Base-by-base conservation (phyloP, 2,113 vertebrate species). In the Prionailurus viverrinus region DNA sequence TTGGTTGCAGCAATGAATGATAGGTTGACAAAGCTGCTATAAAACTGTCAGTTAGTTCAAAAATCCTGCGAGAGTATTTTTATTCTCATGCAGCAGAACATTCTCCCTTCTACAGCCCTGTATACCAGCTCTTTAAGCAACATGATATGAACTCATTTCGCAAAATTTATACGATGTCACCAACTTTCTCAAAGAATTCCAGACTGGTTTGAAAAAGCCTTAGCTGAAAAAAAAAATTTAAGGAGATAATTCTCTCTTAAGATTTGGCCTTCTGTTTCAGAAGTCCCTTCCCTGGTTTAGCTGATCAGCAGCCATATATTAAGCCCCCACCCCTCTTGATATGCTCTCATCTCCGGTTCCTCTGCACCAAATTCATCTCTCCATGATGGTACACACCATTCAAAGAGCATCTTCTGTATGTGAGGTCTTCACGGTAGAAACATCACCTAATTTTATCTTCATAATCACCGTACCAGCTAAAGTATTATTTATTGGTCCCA, bases 11-110 rank as follows among this genome's bases (percentile, higher is more conserved):
- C 98, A 97, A 84, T 95, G 96, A 96, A 97, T 97, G 98, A 98
- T 95, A 97, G 96, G 81, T 96, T 98, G 97, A 98, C 97, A 96
- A 98, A 98, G 96, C 98, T 97, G 58, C 94, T 95, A 88, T 98
- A 98, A 98, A 99, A 97, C 95, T 98, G 98, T 98, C 98, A 98
- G 92, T 97, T 95, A 97, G 94, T 97, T 95, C 25, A 97, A 98
- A 65, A 97, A 97, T 93, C 97, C 71, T 97, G 97, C 94, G 97
- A 98, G 87, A 81, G 3, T 29, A 93, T 93, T 96, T 97, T 94
- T 89, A 95, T 96, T 98, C 97, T 97, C 95, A 98, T 92, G 82
- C 48, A 98, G 65, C 48, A 66, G 53, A 89, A 88, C n/a, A 73
- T 48, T 91, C 65, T 95, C 41, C 7, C 36, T 91, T 95, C 94